Conservation (phyloP, 2,113 vertebrate species). For the Macquaria ambigua region DNA sequence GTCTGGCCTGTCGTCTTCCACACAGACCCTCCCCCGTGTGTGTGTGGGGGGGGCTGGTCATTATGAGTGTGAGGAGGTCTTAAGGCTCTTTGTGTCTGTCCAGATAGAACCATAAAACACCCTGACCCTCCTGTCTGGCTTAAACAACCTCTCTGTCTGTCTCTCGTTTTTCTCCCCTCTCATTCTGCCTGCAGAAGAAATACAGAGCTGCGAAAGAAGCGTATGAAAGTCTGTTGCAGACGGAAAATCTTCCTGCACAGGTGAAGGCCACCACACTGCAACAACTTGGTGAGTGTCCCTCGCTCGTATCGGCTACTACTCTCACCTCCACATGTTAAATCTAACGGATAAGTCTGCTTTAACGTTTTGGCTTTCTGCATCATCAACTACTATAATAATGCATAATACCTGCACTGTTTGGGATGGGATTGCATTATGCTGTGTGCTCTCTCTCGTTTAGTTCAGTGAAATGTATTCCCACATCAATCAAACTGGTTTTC, state of each 20-base stretch:
- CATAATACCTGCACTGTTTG: background rate
- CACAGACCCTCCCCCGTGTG: conserved; percentile 76
- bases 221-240: conserved; percentile 97
- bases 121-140: conserved; percentile 72
- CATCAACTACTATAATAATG: background rate
- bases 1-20: conserved; percentile 70
- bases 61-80: conserved; percentile 74
- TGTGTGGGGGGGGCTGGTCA: conserved; percentile 55
- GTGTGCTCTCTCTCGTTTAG: background rate
- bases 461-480: background rate
- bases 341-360: background rate
- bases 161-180: conserved; percentile 5
- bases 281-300: conserved; percentile 92
- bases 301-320: no score
- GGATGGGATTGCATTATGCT: conserved; percentile 4
- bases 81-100: conserved; percentile 76
- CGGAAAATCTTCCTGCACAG: conserved; percentile 95
- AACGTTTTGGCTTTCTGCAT: background rate
- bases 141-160: conserved; percentile 51
- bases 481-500: background rate
- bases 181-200: conserved; percentile 90
- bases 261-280: conserved; percentile 98
- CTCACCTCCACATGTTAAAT: background rate
- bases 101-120: conserved; percentile 77
- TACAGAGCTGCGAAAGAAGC: conserved; percentile 98